Conservation (phyloP, 2,113 vertebrate species). For the Terrapene triunguis region DNA sequence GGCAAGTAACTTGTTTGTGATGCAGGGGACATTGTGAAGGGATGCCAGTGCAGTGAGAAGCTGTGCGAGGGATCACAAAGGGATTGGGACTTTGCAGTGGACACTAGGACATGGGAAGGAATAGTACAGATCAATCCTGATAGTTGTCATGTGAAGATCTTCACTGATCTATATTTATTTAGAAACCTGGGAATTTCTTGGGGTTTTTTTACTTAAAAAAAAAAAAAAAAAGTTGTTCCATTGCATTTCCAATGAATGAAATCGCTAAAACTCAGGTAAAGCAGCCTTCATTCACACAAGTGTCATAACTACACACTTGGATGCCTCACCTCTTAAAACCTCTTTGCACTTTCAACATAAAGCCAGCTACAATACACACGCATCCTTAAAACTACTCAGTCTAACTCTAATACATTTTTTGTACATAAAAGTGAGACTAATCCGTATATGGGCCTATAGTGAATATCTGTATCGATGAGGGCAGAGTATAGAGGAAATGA, state of each 20-base stretch:
- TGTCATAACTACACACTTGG: neutral
- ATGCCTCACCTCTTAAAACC: neutral
- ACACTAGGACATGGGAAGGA: fast-evolving
- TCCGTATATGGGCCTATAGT: neutral
- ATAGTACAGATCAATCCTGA: neutral
- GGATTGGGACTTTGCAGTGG: neutral
- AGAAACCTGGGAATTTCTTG: neutral
- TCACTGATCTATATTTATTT: neutral
- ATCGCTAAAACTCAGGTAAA: neutral
- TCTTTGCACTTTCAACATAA: neutral
- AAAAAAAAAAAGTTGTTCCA: neutral
- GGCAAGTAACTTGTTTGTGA: neutral
- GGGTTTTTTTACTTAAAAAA: neutral
- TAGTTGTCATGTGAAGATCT: neutral
- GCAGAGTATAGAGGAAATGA: neutral
- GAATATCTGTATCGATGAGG: neutral
- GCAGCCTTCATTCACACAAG: neutral
- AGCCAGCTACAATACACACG: neutral
- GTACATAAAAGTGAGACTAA: neutral
- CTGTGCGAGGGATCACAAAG: fast-evolving
- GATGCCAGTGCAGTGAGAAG: neutral
- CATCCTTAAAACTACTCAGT: neutral
- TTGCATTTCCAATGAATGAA: neutral
- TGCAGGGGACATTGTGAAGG: neutral
- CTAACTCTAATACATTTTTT: neutral